Evolutionary conservation across 2,113 vertebrate genomes (phyloP), one percentile per base, ranked within the genome.

Genomic region (Raja brachyura): DNA sequence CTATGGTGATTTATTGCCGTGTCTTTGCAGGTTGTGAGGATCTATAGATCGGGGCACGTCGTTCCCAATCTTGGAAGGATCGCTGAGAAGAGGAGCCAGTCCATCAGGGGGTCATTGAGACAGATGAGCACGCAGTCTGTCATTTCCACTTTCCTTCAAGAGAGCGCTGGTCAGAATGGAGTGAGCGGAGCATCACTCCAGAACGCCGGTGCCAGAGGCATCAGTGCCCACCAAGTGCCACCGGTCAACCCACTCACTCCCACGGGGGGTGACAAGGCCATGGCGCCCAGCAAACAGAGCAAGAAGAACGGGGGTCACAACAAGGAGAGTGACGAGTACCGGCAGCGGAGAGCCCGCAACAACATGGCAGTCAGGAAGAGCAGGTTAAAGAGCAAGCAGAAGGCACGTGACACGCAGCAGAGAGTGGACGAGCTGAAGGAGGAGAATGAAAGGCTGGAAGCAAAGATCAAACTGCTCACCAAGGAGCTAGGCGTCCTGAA

Each of bases 351-450:
- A 18, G 98, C 99, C 93, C 96, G 98, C 68, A 99, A 99, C 97
- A 99, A 99, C 96, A 97, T 99, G 97, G 98, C 99, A 0, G 98
- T 99, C 94, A 99, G 99, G 94, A 99, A 99, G 96, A 99, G 98
- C 95, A 97, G 98, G 13, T 97, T 98, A 97, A 98, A 98, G 95
- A 99, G 98, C 96, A 99, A 99, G 94, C 98, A 99, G 96, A 99
- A 99, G 94, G 98, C 99, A 0, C 97, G 98, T 95, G 99, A 99
- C 94, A 99, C 98, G 0, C 96, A 99, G 96, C 98, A 99, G 79
- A 96, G 98, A 2, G 99, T 99, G 93, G 98, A 99, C 94, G 98
- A 99, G 97, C 97, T 99, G 31, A 99, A 99, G 94, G 98, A 99
- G 94, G 99, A 99, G 96, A 99, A 99, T 18, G 98, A 99, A 96